phyloP scores from a whole-genome alignment of 2,113 vertebrate genomes.

The Telmatochromis brichardi region DNA sequence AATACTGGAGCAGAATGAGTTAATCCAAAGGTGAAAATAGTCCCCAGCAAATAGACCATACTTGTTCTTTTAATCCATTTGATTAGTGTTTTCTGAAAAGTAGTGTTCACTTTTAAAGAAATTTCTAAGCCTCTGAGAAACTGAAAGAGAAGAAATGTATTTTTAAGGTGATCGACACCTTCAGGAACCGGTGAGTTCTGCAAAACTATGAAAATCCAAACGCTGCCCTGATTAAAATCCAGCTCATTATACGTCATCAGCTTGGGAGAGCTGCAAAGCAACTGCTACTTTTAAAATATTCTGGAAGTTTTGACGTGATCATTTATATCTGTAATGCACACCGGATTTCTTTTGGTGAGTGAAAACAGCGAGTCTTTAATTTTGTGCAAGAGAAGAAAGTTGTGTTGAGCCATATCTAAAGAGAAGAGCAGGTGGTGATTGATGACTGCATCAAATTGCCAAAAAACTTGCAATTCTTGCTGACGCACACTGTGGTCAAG shows the following conservation, averaged over 20 bases:
- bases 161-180: not conserved
- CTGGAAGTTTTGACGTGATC: not conserved
- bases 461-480: not conserved
- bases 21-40: not conserved
- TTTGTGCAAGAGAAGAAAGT: not conserved
- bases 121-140: not conserved
- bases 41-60: not conserved
- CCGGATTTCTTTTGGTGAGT: not conserved
- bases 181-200: rapidly evolving
- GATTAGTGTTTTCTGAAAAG: not conserved
- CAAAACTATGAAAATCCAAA: not conserved
- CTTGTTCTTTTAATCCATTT: not conserved
- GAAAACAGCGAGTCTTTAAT: rapidly evolving
- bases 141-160: not conserved
- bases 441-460: not conserved
- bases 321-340: not conserved
- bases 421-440: not conserved
- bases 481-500: not conserved
- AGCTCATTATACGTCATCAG: not conserved
- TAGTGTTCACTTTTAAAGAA: not conserved
- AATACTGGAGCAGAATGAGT: not conserved
- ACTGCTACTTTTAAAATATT: not conserved
- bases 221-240: not conserved
- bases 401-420: not conserved
- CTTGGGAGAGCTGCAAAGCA: not conserved